Evolutionary conservation across 2,888 invertebrate species (phyloP), one percentile per base, ranked within the genome.

Genomic region (Andrena praecox): DNA sequence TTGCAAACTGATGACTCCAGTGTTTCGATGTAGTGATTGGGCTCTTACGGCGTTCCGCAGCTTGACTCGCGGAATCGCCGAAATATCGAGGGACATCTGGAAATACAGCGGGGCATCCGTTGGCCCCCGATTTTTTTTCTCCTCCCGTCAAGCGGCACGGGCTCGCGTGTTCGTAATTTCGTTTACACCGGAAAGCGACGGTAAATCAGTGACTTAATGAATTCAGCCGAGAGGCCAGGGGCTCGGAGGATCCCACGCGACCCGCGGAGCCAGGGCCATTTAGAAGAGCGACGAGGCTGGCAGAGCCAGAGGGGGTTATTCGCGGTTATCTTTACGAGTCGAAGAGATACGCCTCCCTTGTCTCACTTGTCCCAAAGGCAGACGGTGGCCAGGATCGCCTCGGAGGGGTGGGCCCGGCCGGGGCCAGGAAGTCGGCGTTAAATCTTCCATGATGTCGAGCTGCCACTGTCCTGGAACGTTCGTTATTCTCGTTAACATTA

Each of bases 151-250:
- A 48, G 59, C 62, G 16, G 31, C 31, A 52, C 70, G 12, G 60
- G 29, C 52, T 75, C 67, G 83, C 77, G 72, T 68, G 77, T 78
- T 71, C 77, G 88, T 90, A 91, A 91, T 91, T 92, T 91, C 90
- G 91, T 91, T 90, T 89, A 90, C 88, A 91, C 91, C 92, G 93
- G 92, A 93, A 92, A 90, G 88, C 88, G 90, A 86, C 92, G 89
- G 92, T 93, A 93, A 93, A 93, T 93, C 93, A 92, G 91, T 81
- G 88, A 87, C 89, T 90, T 91, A 93, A 93, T 93, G 93, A 93
- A 93, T 91, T 93, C 92, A 91, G 86, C 87, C 89, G 75, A 56
- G 69, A 29, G 64, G 27, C 59, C 50, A 54, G 60, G 60, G 84
- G n/a, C 54, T 71, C 42, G 64, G n/a, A 35, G 16, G 77, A 48